Percentiles rank a stretch among this genome's conserved stretches.
phyloP scores from a whole-genome alignment of 2,113 vertebrate species.

The Salvelinus fontinalis region DNA sequence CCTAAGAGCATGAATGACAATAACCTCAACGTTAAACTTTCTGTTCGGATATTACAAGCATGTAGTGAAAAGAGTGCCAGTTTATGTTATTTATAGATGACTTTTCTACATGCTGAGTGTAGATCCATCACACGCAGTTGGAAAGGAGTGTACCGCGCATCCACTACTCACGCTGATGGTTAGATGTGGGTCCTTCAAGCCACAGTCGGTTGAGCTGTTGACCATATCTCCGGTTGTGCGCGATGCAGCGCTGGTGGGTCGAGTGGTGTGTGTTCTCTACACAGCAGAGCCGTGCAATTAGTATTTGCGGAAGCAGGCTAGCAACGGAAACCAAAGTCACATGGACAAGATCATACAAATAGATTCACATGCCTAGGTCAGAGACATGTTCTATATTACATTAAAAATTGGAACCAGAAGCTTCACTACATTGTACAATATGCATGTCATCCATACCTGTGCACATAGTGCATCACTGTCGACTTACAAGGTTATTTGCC shows the following conservation, averaged over 20 bases:
- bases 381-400: no score
- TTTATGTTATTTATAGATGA: not conserved
- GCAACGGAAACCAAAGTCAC: constrained; percentile 77
- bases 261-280: constrained; percentile 17
- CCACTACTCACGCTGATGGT: constrained; percentile 69
- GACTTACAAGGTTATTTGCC: no score
- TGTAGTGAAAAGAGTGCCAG: no score
- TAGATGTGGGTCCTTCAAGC: constrained; percentile 64
- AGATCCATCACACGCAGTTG: not conserved
- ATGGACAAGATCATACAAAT: constrained; percentile 68
- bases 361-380: no score
- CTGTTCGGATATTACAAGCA: no score
- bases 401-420: not conserved
- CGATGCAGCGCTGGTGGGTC: constrained; percentile 5
- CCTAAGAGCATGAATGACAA: no score
- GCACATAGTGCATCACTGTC: no score
- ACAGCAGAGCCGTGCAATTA: constrained; percentile 34
- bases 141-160: not conserved
- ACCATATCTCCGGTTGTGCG: constrained; percentile 66
- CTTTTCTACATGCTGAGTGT: not conserved
- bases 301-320: constrained; percentile 76
- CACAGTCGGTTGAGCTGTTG: constrained; percentile 53
- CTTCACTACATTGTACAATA: not conserved
- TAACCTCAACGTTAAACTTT: no score
- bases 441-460: not conserved